A percentile compares a stretch with the other conserved stretches of the same genome.
Evolutionary conservation across 2,888 invertebrate genomes (phyloP).

Genomic region (Mamestra brassicae): DNA sequence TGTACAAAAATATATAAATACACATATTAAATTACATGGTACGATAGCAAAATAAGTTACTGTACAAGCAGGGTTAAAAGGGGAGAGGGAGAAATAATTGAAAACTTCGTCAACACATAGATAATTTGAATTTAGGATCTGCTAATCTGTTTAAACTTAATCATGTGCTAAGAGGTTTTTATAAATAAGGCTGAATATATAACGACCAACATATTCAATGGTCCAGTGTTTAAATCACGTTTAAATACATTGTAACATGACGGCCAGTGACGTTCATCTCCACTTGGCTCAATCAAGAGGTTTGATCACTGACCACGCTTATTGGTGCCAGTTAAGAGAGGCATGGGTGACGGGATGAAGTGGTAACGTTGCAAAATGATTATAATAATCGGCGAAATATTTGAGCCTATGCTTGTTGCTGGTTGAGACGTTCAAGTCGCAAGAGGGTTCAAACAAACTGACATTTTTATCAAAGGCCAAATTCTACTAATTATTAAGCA

Average conservation of each 20-base stretch:
- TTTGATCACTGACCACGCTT: constrained; percentile 31
- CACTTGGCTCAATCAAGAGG: constrained; percentile 37
- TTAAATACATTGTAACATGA: not conserved
- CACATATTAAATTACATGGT: no score
- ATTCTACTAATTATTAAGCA: no score
- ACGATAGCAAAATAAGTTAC: no score
- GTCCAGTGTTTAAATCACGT: not conserved
- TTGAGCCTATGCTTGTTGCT: not conserved
- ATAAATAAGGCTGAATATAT: not conserved
- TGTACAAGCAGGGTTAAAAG: no score
- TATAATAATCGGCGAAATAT: not conserved
- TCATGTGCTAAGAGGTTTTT: no score
- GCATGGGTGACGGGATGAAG: not conserved
- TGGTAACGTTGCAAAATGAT: not conserved
- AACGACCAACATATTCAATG: not conserved
- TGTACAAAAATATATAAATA: no score
- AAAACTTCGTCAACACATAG: no score
- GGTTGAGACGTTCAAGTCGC: not conserved
- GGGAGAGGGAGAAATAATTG: no score
- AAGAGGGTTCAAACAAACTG: no score
- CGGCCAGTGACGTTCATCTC: constrained; percentile 18
- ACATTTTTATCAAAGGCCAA: no score
- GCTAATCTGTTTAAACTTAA: no score
- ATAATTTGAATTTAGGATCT: no score
- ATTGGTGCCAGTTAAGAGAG: constrained; percentile 36